Evolutionary conservation across 2,113 vertebrate genomes (phyloP), one percentile per base, ranked within the genome.

Genomic region (Pipa parva): DNA sequence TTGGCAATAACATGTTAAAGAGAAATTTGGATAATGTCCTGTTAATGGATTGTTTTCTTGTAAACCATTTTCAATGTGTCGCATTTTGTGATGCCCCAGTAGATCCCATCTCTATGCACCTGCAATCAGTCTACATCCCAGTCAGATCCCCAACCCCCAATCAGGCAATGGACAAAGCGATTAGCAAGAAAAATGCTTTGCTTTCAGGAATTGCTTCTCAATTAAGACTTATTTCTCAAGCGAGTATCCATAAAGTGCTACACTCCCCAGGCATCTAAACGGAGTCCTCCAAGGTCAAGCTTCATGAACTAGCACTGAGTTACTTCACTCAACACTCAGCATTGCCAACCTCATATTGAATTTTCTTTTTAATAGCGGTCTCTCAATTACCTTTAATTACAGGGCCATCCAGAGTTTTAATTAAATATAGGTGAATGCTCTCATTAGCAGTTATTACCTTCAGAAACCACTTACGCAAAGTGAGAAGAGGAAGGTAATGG

Each of bases 301-400:
- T 31, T 70, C 48, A 60, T 61, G 58, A 60, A 60, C 29, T 29
- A 4, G 13, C 46, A 42, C 26, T 59, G 24, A 46, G 21, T 31
- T 51, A 17, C 48, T 45, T 18, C 18, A 4, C 18, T 33, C 58
- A 27, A 50, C 9, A 49, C 58, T 31, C 45, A 52, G 52, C 58
- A n/a, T 24, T 61, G 66, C 66, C 66, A 70, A 70, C 61, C 66
- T 42, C 24, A 28, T 25, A 70, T 61, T 20, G 56, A 54, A 22
- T 3, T 46, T 58, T 59, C 62, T 46, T 7, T 50, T 45, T 50
- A 18, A 73, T 65, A 27, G 25, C 50, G 24, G 52, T 31, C 59
- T 54, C 57, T 70, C 66, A 61, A 70, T 61, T 70, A 70, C 57
- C 66, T 70, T 70, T 61, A 60, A 70, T 60, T 70, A 59, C 66